Conservation (phyloP, 1,140 invertebrate species). For the Cydia splendana region DNA sequence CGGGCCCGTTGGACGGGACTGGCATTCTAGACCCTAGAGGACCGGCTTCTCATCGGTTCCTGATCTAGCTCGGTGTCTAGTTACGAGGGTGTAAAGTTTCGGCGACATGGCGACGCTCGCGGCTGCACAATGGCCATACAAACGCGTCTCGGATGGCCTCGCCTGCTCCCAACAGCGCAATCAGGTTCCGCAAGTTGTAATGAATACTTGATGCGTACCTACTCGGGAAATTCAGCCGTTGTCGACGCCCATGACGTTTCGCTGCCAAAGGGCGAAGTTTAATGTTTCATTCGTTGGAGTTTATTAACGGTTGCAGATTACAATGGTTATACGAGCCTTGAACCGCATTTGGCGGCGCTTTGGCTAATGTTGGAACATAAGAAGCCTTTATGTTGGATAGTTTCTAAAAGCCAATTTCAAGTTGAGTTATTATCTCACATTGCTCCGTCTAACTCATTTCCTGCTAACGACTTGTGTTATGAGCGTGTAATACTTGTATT, state of each 20-base stretch:
- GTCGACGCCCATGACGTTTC: constrained; percentile 13
- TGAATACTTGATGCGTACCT: constrained; percentile 51
- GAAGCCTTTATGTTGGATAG: constrained; percentile 5
- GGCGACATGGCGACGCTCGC: constrained; percentile 46
- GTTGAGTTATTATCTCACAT: constrained; percentile 21
- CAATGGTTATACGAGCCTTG: not conserved
- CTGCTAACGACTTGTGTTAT: constrained; percentile 24
- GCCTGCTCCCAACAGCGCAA: constrained; percentile 31
- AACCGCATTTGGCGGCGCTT: not conserved
- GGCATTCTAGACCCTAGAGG: constrained; percentile 22
- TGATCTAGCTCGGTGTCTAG: constrained; percentile 54
- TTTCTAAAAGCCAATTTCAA: constrained; percentile 26
- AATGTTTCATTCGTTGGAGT: constrained; percentile 22
- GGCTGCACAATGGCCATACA: constrained; percentile 53
- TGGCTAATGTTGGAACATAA: constrained; percentile 11
- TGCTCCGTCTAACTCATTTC: constrained; percentile 18
- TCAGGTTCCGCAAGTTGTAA: constrained; percentile 61
- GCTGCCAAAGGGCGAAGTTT: constrained; percentile 8
- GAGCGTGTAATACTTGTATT: constrained; percentile 8
- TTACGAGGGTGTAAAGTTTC: constrained; percentile 67
- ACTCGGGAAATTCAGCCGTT: constrained; percentile 35
- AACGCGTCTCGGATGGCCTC: constrained; percentile 41
- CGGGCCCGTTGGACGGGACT: constrained; percentile 39
- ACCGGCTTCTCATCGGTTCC: constrained; percentile 58
- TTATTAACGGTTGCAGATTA: constrained; percentile 20